Evolutionary conservation across 2,113 vertebrate genomes (phyloP), one percentile per base, ranked within the genome.

Genomic region (Nansenia antarctica): DNA sequence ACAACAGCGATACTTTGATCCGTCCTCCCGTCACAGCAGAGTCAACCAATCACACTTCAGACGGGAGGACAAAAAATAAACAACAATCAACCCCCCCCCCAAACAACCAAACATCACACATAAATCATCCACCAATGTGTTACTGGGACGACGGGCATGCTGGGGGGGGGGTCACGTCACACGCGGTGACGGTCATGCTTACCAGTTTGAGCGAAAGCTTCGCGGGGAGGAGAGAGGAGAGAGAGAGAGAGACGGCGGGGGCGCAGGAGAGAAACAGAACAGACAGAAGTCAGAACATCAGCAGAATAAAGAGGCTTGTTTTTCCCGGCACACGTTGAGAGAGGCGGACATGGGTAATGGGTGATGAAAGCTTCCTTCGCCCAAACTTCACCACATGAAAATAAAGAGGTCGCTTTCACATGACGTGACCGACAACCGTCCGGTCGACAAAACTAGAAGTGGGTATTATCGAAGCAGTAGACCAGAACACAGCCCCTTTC

Each of bases 151-250:
- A 84, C 84, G 94, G 87, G 91, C 95, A 92, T 88, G 91, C 91
- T 77, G 67, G 59, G 12, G n/a, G 61, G 73, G 66, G 86, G 84
- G 86, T 88, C 85, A 87, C 72, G 81, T 84, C 79, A 85, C 42
- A 45, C 70, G 89, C 73, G 53, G 79, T 86, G 86, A 80, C 80
- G 81, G 81, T 92, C 86, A 92, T 97, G 96, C 98, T 99, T 99
- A 99, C 98, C 98, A 99, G 94, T 95, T 98, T 99, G 92, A 99
- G 96, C 95, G 98, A 99, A 94, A 99, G 98, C 97, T 99, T 98
- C 96, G 88, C 76, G 91, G 82, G 82, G 88, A 86, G 88, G 88
- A 89, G 81, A 91, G 78, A 92, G 90, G 80, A 70, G 85, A 81
- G 86, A 85, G 62, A 74, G 74, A 87, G n/a, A 85, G 39, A 85